A percentile compares a stretch with the other conserved stretches of the same genome.
Evolutionary conservation across 2,888 invertebrate species (phyloP).

Genomic region (Neuroscelio doddi): DNA sequence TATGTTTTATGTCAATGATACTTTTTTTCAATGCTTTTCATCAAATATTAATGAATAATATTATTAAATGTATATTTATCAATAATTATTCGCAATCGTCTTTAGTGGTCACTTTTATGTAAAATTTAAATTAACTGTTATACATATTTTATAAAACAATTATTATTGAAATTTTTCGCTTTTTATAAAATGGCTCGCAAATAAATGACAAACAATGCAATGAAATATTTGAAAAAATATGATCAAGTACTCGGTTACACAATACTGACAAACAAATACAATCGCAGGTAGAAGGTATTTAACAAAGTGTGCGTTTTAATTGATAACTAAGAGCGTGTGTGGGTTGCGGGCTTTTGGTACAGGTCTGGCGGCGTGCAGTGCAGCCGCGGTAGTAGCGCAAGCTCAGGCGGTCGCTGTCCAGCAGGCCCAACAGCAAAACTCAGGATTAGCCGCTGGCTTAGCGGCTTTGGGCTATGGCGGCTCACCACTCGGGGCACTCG

Average conservation of each 20-base stretch:
- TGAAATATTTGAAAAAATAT: neutral
- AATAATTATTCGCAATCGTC: too few relatives aligned
- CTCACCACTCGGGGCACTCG: slow-evolving; percentile 70
- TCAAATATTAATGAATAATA: too few relatives aligned
- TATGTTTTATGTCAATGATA: too few relatives aligned
- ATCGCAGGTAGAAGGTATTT: slow-evolving; percentile 53
- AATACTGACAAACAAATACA: slow-evolving; percentile 23
- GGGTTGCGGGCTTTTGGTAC: slow-evolving; percentile 70
- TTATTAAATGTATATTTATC: too few relatives aligned
- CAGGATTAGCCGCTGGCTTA: slow-evolving; percentile 70
- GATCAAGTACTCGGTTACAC: neutral
- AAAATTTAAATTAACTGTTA: too few relatives aligned
- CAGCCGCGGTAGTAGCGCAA: slow-evolving; percentile 70
- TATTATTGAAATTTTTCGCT: too few relatives aligned
- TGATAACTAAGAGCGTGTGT: slow-evolving; percentile 61
- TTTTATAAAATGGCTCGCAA: too few relatives aligned
- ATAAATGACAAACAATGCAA: too few relatives aligned
- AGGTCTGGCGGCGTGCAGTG: slow-evolving; percentile 79
- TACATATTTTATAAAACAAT: too few relatives aligned
- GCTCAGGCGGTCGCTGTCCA: slow-evolving; percentile 71
- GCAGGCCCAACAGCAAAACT: slow-evolving; percentile 70
- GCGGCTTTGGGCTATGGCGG: slow-evolving; percentile 71
- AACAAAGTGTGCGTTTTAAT: slow-evolving; percentile 46
- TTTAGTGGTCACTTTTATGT: too few relatives aligned
- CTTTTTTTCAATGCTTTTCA: too few relatives aligned